phyloP scores from a whole-genome alignment of 2,113 vertebrate species.

The Microcebus griseorufus region DNA sequence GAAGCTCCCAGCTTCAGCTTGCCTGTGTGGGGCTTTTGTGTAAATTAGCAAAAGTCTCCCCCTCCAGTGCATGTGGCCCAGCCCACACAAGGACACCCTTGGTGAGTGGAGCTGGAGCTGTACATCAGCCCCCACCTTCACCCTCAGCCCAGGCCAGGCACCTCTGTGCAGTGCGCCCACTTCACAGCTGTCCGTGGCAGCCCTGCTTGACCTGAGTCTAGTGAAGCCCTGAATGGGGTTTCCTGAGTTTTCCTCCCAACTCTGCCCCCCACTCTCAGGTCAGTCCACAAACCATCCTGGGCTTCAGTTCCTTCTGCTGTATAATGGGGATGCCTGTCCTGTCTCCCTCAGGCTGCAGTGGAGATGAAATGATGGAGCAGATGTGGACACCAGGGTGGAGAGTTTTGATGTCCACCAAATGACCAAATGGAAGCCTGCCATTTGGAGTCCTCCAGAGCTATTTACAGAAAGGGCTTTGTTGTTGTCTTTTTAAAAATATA shows the following conservation, averaged over 20 bases:
- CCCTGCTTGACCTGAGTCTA: background rate
- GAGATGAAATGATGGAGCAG: constrained; percentile 22
- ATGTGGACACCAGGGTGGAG: background rate
- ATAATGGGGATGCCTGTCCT: background rate
- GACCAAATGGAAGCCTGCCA: constrained; percentile 50
- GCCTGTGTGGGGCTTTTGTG: background rate
- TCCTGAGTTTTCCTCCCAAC: background rate
- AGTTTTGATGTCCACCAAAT: constrained; percentile 20
- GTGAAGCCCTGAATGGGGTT: background rate
- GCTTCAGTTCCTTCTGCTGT: background rate
- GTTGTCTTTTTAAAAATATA: background rate
- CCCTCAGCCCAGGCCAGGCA: background rate
- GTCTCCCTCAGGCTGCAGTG: background rate
- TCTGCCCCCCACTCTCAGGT: too few species aligned
- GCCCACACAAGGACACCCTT: background rate
- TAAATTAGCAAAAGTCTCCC: background rate
- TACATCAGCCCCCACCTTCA: background rate
- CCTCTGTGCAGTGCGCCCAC: background rate
- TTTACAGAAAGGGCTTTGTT: background rate
- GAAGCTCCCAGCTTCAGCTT: background rate
- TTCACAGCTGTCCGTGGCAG: background rate
- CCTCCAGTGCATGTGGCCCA: background rate
- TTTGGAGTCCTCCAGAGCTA: constrained; percentile 12
- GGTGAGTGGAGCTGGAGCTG: background rate
- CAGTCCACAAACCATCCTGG: background rate